Evolutionary conservation across 2,113 vertebrate species (phyloP).

Genomic region (Lota lota): DNA sequence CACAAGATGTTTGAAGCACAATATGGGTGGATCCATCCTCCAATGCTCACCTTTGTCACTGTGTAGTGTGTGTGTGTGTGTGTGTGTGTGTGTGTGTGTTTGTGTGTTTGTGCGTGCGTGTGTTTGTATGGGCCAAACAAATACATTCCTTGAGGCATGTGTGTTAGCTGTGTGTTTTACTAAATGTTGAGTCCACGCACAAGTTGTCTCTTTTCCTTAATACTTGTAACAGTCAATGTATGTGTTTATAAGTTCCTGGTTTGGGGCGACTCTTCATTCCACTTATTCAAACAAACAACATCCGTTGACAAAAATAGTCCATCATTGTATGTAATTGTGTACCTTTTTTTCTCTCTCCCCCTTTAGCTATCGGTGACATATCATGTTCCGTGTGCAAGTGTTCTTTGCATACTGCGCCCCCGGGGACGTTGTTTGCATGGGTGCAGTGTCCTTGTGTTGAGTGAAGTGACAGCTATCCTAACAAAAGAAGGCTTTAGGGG

Average conservation of each 20-base stretch:
- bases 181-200: neutral
- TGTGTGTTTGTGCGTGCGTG: constrained; percentile 5
- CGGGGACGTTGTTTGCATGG: no score
- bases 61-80: neutral
- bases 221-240: neutral
- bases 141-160: no score
- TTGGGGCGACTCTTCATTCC: neutral
- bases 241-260: neutral
- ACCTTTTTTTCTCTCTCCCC: neutral
- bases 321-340: neutral
- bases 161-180: neutral
- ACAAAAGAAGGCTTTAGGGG: no score
- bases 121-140: neutral
- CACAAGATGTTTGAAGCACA: no score
- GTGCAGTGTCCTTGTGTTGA: no score
- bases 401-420: no score
- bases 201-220: neutral
- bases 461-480: no score
- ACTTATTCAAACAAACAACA: neutral
- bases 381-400: neutral
- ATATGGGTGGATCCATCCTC: no score
- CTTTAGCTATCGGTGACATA: neutral
- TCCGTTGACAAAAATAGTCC: neutral
- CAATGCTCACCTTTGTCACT: neutral
- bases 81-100: neutral